Evolutionary conservation across 2,888 invertebrate species (phyloP).

Genomic region (Cantharis nigra): DNA sequence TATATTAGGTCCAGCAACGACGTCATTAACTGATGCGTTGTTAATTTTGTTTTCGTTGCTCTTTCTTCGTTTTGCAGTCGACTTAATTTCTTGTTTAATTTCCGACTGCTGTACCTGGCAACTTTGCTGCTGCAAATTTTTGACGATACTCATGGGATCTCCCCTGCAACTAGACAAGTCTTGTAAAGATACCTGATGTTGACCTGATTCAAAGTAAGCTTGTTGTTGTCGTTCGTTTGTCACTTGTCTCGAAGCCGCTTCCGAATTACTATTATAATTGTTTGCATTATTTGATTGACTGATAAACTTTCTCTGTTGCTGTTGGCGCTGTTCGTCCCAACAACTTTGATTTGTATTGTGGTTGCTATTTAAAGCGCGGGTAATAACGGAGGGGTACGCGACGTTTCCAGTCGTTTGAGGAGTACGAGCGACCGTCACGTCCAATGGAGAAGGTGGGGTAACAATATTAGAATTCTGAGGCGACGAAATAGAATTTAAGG

Average conservation of each 20-base stretch:
- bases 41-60: conserved; percentile 62
- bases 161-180: conserved; percentile 75
- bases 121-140: conserved; percentile 61
- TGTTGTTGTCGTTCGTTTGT: conserved; percentile 59
- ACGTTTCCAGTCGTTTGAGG: conserved; percentile 61
- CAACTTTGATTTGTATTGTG: conserved; percentile 60
- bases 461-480: conserved; percentile 66
- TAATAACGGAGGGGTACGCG: conserved; percentile 83
- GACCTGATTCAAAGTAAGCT: conserved; percentile 68
- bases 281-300: conserved; percentile 50
- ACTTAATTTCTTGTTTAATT: conserved; percentile 53
- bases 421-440: conserved; percentile 68
- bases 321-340: conserved; percentile 61
- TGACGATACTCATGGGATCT: conserved; percentile 77
- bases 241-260: conserved; percentile 38
- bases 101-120: conserved; percentile 43
- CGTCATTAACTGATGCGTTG: conserved; percentile 60
- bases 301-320: conserved; percentile 60
- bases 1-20: conserved; percentile 59
- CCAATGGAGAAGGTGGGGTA: conserved; percentile 71
- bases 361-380: conserved; percentile 69
- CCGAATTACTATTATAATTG: conserved; percentile 55
- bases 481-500: conserved; percentile 76
- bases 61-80: conserved; percentile 57
- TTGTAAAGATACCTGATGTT: conserved; percentile 65